A percentile compares a stretch with the other conserved stretches of the same genome.
Conservation (phyloP, 2,888 invertebrate genomes). For the Pristionchus entomophagus region DNA sequence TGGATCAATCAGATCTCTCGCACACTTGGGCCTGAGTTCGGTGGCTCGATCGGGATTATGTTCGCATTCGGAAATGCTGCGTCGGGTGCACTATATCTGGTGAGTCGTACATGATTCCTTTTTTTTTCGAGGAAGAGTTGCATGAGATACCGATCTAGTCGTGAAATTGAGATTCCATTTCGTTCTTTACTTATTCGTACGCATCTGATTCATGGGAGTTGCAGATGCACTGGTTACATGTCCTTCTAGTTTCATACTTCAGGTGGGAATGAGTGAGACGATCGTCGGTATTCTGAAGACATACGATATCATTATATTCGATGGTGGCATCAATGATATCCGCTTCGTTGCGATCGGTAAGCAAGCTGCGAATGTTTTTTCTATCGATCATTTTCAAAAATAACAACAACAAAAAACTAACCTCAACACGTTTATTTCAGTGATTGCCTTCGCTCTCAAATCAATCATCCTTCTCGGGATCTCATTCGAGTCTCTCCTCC, state of each 20-base stretch:
- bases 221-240: too few relatives aligned
- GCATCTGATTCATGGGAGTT: too few relatives aligned
- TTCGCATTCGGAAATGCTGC: conserved; percentile 96
- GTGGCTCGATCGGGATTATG: conserved; percentile 92
- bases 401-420: too few relatives aligned
- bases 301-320: conserved; percentile 32
- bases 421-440: too few relatives aligned
- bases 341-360: conserved; percentile 49
- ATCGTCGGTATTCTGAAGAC: conserved; percentile 37
- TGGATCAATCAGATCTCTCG: conserved; percentile 44
- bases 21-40: conserved; percentile 94
- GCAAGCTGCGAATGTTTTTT: background rate
- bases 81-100: conserved; percentile 84
- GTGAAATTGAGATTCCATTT: too few relatives aligned
- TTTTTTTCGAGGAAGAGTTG: too few relatives aligned
- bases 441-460: conserved; percentile 84
- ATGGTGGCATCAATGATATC: conserved; percentile 38
- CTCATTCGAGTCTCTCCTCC: conserved; percentile 95
- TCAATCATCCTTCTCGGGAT: conserved; percentile 91
- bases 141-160: too few relatives aligned
- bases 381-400: too few relatives aligned
- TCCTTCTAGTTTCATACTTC: background rate
- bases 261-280: conserved; percentile 88
- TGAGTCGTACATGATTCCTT: too few relatives aligned
- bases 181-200: too few relatives aligned